A percentile compares a stretch with the other conserved stretches of the same genome.
These are phyloP conservation scores for Lacerta agilis DNA, from an alignment of 2,797 vertebrate species.

Conservation along the genomic window DNA sequence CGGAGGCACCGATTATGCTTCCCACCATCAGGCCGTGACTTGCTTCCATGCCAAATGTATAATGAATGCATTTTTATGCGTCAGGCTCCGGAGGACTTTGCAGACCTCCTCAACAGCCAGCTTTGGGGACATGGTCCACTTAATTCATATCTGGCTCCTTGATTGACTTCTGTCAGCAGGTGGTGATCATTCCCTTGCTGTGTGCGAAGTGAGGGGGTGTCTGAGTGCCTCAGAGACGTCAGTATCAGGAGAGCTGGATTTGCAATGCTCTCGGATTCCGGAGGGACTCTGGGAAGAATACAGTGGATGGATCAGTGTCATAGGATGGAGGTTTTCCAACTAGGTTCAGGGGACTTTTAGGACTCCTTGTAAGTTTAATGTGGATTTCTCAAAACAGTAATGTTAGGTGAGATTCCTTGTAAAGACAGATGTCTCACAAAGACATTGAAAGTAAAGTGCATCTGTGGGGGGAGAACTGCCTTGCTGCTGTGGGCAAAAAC, in stretches of 20 bases:
- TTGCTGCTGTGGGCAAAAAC: no score
- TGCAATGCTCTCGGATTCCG: not conserved
- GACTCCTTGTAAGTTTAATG: no score
- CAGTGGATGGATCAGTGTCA: no score
- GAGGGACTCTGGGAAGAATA: not conserved
- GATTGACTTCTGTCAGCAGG: not conserved
- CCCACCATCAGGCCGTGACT: not conserved
- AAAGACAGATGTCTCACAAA: no score
- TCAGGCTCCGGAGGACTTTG: not conserved
- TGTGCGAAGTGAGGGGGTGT: not conserved
- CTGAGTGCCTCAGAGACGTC: not conserved
- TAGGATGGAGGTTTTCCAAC: no score
- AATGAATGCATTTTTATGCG: not conserved
- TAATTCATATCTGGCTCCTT: not conserved
- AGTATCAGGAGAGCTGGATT: not conserved
- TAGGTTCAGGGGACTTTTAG: no score
- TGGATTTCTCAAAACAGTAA: no score
- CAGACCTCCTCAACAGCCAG: not conserved
- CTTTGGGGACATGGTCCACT: not conserved
- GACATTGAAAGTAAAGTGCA: no score
- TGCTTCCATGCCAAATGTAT: not conserved
- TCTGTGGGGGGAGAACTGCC: no score
- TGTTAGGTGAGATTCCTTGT: no score
- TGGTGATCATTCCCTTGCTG: not conserved
- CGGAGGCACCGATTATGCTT: not conserved